A percentile compares a stretch with the other conserved stretches of the same genome.
Conservation (phyloP, 2,888 invertebrate genomes). For the Gibbula magus region DNA sequence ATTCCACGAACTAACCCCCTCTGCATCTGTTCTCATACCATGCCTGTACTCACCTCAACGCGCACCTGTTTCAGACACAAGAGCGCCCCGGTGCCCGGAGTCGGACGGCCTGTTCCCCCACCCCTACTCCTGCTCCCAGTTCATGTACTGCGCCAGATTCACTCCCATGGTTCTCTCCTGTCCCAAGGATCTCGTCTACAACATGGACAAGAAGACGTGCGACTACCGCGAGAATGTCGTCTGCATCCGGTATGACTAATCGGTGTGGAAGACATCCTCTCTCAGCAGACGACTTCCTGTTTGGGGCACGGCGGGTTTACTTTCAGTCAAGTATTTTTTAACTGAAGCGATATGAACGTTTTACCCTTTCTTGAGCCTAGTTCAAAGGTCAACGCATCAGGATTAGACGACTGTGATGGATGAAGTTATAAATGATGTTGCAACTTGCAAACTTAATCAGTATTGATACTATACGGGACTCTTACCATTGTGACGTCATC, state of each 20-base stretch:
- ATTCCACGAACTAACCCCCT: too few relatives aligned
- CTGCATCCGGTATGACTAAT: conserved; percentile 24
- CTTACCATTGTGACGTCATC: too few relatives aligned
- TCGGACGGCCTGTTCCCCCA: conserved; percentile 26
- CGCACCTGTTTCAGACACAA: not conserved
- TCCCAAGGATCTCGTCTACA: conserved; percentile 16
- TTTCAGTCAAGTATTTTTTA: not conserved
- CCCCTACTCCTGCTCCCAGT: conserved; percentile 24
- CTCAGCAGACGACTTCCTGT: not conserved
- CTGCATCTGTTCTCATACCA: too few relatives aligned
- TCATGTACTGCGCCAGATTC: conserved; percentile 22
- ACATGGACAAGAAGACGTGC: conserved; percentile 25
- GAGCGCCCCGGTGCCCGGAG: conserved; percentile 14
- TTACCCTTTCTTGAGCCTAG: too few relatives aligned
- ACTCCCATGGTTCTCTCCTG: conserved; percentile 15
- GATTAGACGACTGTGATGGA: too few relatives aligned
- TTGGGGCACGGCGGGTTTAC: not conserved
- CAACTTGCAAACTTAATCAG: too few relatives aligned
- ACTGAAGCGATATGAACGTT: not conserved
- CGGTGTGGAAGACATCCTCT: not conserved
- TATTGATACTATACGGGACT: too few relatives aligned
- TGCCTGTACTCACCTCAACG: too few relatives aligned
- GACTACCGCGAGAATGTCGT: conserved; percentile 26
- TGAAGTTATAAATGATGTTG: too few relatives aligned
- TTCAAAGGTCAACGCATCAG: too few relatives aligned